A percentile compares a stretch with the other conserved stretches of the same genome.
phyloP scores from a whole-genome alignment of 30 jellyfish, hydroid and myxozoan genomes.

The Rhopilema esculentum region DNA sequence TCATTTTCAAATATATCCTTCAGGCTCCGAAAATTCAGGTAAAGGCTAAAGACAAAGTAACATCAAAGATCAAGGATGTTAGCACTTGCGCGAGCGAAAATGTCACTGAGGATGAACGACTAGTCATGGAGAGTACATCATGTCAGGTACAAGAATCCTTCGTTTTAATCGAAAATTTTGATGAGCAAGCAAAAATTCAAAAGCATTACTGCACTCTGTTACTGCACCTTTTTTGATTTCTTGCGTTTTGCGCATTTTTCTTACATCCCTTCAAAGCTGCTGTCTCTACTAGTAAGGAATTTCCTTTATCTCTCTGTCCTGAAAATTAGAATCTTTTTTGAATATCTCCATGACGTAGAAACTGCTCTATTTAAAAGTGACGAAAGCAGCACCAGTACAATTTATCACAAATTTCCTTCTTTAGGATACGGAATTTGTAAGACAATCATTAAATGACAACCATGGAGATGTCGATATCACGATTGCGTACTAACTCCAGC shows the following conservation, averaged over 20 bases:
- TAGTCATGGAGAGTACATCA: slow-evolving; percentile 24
- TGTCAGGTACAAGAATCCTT: slow-evolving; percentile 10
- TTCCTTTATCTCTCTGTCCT: too few species aligned
- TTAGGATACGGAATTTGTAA: slow-evolving; percentile 61
- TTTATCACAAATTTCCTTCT: background rate
- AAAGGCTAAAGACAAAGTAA: background rate
- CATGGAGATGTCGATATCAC: slow-evolving; percentile 65
- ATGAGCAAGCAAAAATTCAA: too few species aligned
- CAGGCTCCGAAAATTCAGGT: background rate
- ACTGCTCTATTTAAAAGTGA: too few species aligned
- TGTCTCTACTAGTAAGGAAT: too few species aligned
- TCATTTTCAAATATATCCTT: background rate
- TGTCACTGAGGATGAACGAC: background rate
- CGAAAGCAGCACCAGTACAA: too few species aligned
- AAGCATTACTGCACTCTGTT: too few species aligned
- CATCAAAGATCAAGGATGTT: background rate
- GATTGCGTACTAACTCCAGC: slow-evolving; percentile 58
- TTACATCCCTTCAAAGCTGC: too few species aligned
- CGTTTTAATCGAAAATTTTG: too few species aligned
- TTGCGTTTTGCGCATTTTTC: too few species aligned
- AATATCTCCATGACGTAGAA: too few species aligned
- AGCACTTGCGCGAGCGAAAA: background rate
- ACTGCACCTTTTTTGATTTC: too few species aligned
- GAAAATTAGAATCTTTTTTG: too few species aligned
- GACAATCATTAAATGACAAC: slow-evolving; percentile 56